Percentiles rank a stretch among this genome's conserved stretches.
These are phyloP conservation scores for Asarcornis scutulata DNA, from an alignment of 2,113 vertebrate species.

Conservation along the genomic window DNA sequence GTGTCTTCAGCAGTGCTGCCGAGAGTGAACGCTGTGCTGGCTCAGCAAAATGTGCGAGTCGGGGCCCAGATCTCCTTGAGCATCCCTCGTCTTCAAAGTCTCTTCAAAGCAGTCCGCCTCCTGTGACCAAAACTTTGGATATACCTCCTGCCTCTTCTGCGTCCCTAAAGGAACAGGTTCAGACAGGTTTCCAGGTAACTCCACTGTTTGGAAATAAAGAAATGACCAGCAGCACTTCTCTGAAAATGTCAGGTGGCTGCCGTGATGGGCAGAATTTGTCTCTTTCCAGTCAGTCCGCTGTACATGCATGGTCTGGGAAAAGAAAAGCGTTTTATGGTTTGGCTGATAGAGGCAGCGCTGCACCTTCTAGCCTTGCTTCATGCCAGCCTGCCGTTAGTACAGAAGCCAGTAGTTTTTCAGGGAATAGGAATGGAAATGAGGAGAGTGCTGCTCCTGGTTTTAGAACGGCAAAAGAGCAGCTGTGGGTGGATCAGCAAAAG, in stretches of 20 bases:
- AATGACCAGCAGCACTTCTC: not conserved
- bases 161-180: not conserved
- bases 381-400: constrained; percentile 14
- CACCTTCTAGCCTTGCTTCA: not conserved
- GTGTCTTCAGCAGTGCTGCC: not conserved
- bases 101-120: not conserved
- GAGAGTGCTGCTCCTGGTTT: constrained; percentile 77
- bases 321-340: constrained; percentile 59
- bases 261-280: not conserved
- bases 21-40: not conserved
- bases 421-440: constrained; percentile 42
- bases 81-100: not conserved
- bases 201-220: constrained; percentile 62
- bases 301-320: constrained; percentile 37
- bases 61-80: not conserved
- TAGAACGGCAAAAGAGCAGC: constrained; percentile 90
- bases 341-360: constrained; percentile 35
- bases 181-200: not conserved
- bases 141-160: not conserved
- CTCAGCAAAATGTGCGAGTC: constrained; percentile 8
- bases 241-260: not conserved
- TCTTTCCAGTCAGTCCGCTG: not conserved
- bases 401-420: constrained; percentile 10
- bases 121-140: not conserved
- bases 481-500: constrained; percentile 88